These are phyloP conservation scores for Melanerpes aurifrons DNA, from an alignment of 2,113 vertebrate species.

Conservation along the genomic window DNA sequence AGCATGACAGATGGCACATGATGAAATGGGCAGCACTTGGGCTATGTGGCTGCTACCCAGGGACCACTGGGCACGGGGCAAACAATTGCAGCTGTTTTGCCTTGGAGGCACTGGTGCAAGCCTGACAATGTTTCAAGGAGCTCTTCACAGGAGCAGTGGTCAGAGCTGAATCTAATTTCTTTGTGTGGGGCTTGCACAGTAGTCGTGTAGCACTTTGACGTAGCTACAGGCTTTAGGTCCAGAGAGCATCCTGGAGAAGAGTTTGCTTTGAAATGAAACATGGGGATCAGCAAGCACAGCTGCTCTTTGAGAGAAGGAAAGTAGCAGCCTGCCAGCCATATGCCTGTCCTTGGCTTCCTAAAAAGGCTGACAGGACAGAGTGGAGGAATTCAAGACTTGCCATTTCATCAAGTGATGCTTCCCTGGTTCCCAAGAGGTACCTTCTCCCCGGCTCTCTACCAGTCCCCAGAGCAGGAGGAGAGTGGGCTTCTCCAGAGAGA, in stretches of 20 bases:
- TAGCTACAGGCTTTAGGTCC: neutral
- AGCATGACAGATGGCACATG: rapidly evolving
- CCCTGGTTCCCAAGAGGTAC: neutral
- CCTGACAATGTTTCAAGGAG: neutral
- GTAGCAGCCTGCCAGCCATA: neutral
- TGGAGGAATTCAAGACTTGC: neutral
- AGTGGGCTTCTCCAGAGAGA: neutral
- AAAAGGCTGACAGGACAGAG: neutral
- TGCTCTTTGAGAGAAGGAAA: neutral
- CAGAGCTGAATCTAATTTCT: neutral
- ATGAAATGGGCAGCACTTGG: neutral
- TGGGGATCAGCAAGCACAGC: neutral
- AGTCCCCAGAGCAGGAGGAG: rapidly evolving
- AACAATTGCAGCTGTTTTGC: neutral
- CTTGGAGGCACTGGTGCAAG: neutral
- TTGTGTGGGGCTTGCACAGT: neutral
- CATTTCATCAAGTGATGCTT: neutral
- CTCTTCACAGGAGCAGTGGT: neutral
- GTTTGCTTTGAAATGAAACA: neutral
- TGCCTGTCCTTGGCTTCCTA: rapidly evolving
- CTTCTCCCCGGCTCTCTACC: neutral
- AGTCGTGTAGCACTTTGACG: neutral
- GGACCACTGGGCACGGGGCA: neutral
- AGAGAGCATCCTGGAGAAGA: neutral
- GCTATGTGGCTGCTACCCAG: rapidly evolving